Conservation (phyloP, 2,888 invertebrate species). For the Lathronympha strigana region DNA sequence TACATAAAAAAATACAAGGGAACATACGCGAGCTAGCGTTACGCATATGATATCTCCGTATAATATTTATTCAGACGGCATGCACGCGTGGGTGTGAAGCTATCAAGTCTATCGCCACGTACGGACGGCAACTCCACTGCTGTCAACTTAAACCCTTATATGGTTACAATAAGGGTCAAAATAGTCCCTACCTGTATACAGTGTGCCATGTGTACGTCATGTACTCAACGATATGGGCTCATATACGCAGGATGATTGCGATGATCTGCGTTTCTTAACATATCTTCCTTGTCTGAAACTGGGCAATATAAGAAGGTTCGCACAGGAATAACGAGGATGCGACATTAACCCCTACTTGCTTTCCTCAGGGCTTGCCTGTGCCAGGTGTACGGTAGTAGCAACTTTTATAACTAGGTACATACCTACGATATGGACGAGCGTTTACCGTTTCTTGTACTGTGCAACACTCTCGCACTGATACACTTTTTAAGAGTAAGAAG, state of each 20-base stretch:
- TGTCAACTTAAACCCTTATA: slow-evolving; percentile 11
- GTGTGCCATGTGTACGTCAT: slow-evolving; percentile 11
- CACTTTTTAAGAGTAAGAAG: too few species aligned
- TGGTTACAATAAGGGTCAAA: slow-evolving; percentile 11
- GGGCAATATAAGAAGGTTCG: background rate
- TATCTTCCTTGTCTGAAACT: slow-evolving; percentile 19
- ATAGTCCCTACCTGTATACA: background rate
- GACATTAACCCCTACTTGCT: background rate
- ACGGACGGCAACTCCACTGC: slow-evolving; percentile 1
- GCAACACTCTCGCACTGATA: too few species aligned
- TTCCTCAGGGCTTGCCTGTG: too few species aligned
- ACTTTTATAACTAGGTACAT: too few species aligned
- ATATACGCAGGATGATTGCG: slow-evolving; percentile 28
- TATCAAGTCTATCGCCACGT: slow-evolving; percentile 39
- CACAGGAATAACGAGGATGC: background rate
- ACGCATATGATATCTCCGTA: slow-evolving; percentile 38
- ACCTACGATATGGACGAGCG: too few species aligned
- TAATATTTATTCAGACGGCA: slow-evolving; percentile 40
- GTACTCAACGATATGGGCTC: slow-evolving; percentile 18
- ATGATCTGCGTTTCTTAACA: slow-evolving; percentile 30
- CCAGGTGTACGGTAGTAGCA: too few species aligned
- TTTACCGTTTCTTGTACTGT: too few species aligned
- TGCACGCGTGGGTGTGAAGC: slow-evolving; percentile 40
- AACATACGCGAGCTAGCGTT: slow-evolving; percentile 29
- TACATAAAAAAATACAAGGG: slow-evolving; percentile 14